These are phyloP conservation scores for Gila orcuttii DNA, from an alignment of 2,113 vertebrate genomes.

Conservation along the genomic window DNA sequence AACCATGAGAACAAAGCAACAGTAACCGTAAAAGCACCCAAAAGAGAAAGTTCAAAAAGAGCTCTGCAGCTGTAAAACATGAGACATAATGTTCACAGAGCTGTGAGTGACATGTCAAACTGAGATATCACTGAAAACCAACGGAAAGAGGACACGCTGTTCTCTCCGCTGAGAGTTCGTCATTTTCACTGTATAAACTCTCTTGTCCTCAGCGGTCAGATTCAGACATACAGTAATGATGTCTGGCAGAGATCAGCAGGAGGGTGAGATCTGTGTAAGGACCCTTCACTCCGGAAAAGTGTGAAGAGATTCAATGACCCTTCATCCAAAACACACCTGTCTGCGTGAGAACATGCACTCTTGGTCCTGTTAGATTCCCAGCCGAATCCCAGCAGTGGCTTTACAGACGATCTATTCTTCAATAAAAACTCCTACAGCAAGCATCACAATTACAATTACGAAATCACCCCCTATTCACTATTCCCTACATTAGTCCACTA, in stretches of 20 bases:
- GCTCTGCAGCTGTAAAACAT: not conserved
- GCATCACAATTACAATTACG: not conserved
- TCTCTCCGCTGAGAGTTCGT: not conserved
- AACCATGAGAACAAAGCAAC: not conserved
- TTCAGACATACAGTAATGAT: not conserved
- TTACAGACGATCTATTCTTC: not conserved
- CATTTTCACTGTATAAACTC: not conserved
- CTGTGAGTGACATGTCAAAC: conserved; percentile 1
- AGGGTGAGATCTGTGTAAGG: conserved; percentile 24
- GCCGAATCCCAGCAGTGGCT: not conserved
- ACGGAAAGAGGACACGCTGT: not conserved
- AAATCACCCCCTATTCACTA: no score
- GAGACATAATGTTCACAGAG: not conserved
- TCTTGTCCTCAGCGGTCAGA: not conserved
- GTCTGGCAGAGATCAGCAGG: not conserved
- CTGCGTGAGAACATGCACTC: not conserved
- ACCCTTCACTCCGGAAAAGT: conserved; percentile 44
- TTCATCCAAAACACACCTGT: conserved; percentile 33
- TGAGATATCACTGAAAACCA: not conserved
- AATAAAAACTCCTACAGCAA: not conserved
- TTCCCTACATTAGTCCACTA: no score
- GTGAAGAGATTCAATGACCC: conserved; percentile 34
- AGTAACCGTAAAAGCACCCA: not conserved
- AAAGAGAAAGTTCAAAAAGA: not conserved
- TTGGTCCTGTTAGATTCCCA: conserved; percentile 2